These are phyloP conservation scores for Aulostomus chinensis DNA, from an alignment of 2,797 vertebrate genomes.

Conservation along the genomic window DNA sequence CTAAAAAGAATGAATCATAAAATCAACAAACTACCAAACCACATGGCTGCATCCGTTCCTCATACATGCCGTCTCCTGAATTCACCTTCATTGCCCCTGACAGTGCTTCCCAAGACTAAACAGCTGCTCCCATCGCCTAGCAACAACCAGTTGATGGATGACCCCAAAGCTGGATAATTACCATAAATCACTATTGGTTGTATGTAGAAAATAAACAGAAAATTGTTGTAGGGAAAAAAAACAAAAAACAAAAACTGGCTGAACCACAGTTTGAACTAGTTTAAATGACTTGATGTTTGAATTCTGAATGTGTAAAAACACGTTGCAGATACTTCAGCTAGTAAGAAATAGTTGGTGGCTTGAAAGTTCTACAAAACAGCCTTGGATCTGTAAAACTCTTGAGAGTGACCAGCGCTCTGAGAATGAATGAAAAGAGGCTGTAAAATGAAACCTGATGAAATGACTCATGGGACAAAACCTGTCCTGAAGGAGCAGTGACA, in stretches of 20 bases:
- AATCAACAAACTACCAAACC: slow-evolving; percentile 23
- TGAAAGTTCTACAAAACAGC: slow-evolving; percentile 8
- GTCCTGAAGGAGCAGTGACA: slow-evolving; percentile 61
- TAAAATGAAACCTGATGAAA: slow-evolving; percentile 63
- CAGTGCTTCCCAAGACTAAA: slow-evolving; percentile 91
- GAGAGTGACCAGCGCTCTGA: slow-evolving; percentile 13
- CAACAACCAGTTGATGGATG: slow-evolving; percentile 99
- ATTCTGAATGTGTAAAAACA: too few species aligned
- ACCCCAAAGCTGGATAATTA: slow-evolving; percentile 99
- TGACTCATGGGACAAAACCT: slow-evolving; percentile 64
- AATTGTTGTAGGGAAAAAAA: slow-evolving; percentile 77
- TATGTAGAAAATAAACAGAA: slow-evolving; percentile 83
- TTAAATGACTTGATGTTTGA: too few species aligned
- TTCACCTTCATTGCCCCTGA: slow-evolving; percentile 81
- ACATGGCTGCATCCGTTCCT: slow-evolving; percentile 46
- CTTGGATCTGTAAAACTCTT: slow-evolving; percentile 4
- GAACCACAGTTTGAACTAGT: slow-evolving; percentile 77
- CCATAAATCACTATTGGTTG: slow-evolving; percentile 98
- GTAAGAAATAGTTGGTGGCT: neutral
- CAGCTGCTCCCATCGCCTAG: slow-evolving; percentile 99
- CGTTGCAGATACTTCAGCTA: too few species aligned
- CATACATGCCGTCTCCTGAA: slow-evolving; percentile 54
- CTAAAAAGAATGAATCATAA: slow-evolving; percentile 10
- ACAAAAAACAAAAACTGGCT: slow-evolving; percentile 80
- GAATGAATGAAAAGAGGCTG: slow-evolving; percentile 40